Base-by-base conservation (phyloP, 2,113 vertebrate genomes). In the Microtus richardsoni region DNA sequence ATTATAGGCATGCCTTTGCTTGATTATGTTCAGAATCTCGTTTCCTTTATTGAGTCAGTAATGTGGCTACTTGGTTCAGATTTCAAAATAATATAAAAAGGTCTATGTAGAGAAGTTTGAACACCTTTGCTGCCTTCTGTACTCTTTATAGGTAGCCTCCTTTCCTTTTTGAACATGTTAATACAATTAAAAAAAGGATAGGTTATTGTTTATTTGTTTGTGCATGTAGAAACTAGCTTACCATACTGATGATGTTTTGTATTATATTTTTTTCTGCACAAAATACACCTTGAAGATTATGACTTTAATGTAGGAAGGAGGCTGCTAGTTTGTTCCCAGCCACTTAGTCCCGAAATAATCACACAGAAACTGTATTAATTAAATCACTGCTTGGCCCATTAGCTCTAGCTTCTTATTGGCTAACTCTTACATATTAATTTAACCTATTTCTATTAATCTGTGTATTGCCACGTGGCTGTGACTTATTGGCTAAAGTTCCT, bases 51-150 rank as follows among this genome's bases (percentile, higher is more conserved):
- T 49, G 9, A 91, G 44, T 91, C 78, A 24, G 70, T 90, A 79
- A 52, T 73, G 47, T 77, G 26, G 4, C 52, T 85, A 62, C 49
- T 91, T 95, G n/a, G 26, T 78, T 95, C 39, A 97, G 7, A 92
- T 94, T 96, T 97, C 28, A 96, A 68, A 90, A 79, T 92, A 93
- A 92, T 54, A 36, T 82, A 33, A 64, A 73, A 90, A 88, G 21
- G 22, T 70, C 47, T 91, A 28, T 80, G 73, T 47, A 84, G 44
- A 88, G 49, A 58, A 52, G 52, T 39, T 41, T 30, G 71, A 47
- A 3, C 77, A 87, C 44, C 54, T 47, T 11, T 79, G 79, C 10
- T 36, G 26, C 75, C 68, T 75, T 92, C 17, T 5, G 7, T 70
- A 68, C 26, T 83, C 19, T 93, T 58, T 92, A 9, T 75, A 91